phyloP scores from a whole-genome alignment of 64 coral and sea anemone species.

The Anthopleura sola region DNA sequence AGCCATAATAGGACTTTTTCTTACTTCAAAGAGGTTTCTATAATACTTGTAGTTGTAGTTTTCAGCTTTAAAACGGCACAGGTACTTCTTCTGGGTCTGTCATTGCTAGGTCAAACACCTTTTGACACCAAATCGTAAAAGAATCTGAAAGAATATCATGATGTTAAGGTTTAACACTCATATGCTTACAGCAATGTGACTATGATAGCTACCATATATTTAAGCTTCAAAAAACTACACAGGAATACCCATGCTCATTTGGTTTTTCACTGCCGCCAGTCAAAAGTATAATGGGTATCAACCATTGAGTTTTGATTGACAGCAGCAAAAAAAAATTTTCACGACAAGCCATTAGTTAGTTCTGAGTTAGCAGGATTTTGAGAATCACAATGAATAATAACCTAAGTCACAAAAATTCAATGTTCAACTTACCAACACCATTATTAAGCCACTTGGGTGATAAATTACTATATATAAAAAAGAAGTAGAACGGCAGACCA shows the following conservation, averaged over 20 bases:
- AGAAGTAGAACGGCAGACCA: slow-evolving; percentile 56
- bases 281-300: too few relatives aligned
- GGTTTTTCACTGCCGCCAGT: too few relatives aligned
- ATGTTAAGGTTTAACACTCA: not conserved
- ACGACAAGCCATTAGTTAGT: too few relatives aligned
- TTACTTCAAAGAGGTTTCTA: not conserved
- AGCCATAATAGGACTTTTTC: not conserved
- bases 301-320: too few relatives aligned
- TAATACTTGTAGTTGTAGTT: not conserved
- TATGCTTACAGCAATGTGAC: too few relatives aligned
- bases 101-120: slow-evolving; percentile 46
- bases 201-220: too few relatives aligned
- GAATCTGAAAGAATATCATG: slow-evolving; percentile 3
- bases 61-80: slow-evolving; percentile 19
- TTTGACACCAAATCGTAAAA: slow-evolving; percentile 41
- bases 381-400: too few relatives aligned
- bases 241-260: too few relatives aligned
- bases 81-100: slow-evolving; percentile 56
- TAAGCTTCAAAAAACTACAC: too few relatives aligned
- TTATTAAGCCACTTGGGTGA: slow-evolving; percentile 35
- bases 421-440: slow-evolving; percentile 22
- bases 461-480: slow-evolving; percentile 32
- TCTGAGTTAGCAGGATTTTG: too few relatives aligned
- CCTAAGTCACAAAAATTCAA: too few relatives aligned
- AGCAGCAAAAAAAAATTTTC: too few relatives aligned